Percentiles rank a stretch among this genome's conserved stretches.
These are phyloP conservation scores for Nansenia antarctica DNA, from an alignment of 2,113 vertebrate genomes.

Conservation along the genomic window DNA sequence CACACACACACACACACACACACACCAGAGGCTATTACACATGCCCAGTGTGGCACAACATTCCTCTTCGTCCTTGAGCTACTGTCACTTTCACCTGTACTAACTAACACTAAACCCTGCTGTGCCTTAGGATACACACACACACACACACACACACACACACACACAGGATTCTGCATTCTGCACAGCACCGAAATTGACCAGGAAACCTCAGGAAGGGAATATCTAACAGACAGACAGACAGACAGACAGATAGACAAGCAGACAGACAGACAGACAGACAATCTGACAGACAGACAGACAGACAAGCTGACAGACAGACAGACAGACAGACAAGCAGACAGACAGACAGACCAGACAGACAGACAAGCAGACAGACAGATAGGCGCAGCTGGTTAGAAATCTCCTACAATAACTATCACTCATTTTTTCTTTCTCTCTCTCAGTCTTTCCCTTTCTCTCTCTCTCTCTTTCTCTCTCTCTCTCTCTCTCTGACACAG, in stretches of 20 bases:
- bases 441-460: not conserved
- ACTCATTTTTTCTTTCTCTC: not conserved
- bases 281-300: no score
- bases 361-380: no score
- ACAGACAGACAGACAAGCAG: no score
- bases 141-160: conserved; percentile 1
- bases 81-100: not conserved
- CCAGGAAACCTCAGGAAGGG: no score
- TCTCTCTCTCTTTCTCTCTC: conserved; percentile 30
- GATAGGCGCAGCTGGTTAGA: not conserved
- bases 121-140: not conserved
- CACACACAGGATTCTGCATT: no score
- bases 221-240: not conserved
- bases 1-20: no score
- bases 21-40: conserved; percentile 6
- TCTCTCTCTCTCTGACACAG: conserved; percentile 52
- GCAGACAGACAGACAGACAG: no score
- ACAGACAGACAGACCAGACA: no score
- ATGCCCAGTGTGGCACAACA: conserved; percentile 5
- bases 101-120: not conserved
- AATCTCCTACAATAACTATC: not conserved
- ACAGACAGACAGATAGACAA: no score
- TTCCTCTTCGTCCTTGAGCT: conserved; percentile 31
- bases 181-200: no score
- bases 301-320: no score